Percentiles rank a stretch among this genome's conserved stretches.
phyloP scores from a whole-genome alignment of 2,113 vertebrate genomes.

The Cephalopterus ornatus region DNA sequence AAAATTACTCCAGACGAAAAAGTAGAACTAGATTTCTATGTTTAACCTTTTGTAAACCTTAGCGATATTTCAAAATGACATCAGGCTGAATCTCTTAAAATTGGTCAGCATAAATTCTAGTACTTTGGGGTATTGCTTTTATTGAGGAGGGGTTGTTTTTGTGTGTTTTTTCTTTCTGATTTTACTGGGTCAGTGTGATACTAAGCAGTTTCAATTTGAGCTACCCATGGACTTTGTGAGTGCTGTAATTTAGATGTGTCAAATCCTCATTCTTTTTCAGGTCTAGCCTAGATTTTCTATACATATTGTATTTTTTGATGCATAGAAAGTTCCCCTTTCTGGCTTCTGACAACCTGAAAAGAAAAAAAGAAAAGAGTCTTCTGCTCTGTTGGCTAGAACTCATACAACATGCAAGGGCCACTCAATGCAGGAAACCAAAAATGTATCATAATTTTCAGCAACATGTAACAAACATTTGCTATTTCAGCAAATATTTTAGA shows the following conservation, averaged over 20 bases:
- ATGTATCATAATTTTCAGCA: background rate
- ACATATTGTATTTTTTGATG: background rate
- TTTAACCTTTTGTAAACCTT: background rate
- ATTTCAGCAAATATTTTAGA: background rate
- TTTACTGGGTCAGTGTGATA: background rate
- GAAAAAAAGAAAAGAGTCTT: background rate
- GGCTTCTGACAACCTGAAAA: background rate
- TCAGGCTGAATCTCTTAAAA: background rate
- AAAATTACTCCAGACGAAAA: background rate
- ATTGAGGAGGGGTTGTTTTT: accelerated
- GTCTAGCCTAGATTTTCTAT: background rate
- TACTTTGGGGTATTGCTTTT: background rate
- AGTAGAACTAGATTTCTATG: background rate
- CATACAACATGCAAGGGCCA: background rate
- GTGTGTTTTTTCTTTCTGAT: background rate
- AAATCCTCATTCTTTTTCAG: background rate
- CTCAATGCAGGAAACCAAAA: background rate
- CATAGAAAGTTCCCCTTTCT: background rate
- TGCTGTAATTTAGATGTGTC: background rate
- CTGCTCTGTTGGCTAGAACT: background rate
- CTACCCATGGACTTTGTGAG: background rate
- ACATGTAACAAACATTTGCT: accelerated
- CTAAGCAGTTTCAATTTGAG: background rate
- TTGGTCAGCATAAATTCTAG: background rate
- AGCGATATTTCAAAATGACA: background rate